phyloP scores from a whole-genome alignment of 2,113 vertebrate species.

The Neogale vison region DNA sequence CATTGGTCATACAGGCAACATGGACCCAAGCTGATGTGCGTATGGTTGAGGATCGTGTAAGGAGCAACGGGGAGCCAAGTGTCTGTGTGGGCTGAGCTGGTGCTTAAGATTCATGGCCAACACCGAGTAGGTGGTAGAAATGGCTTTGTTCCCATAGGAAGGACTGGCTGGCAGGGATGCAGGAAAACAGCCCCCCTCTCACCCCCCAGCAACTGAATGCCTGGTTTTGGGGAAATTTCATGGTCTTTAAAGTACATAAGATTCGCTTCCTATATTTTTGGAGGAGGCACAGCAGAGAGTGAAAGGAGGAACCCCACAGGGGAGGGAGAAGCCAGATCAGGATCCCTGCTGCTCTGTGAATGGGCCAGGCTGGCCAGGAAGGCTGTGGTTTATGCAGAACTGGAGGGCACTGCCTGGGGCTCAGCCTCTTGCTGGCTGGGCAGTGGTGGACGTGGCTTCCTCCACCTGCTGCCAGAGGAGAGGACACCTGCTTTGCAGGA shows the following conservation, averaged over 20 bases:
- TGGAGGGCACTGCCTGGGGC: neutral
- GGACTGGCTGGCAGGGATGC: neutral
- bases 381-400: neutral
- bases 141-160: neutral
- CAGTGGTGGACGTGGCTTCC: fast-evolving
- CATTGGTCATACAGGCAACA: neutral
- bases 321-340: too few relatives aligned
- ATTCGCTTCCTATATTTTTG: neutral
- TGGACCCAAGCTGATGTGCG: neutral
- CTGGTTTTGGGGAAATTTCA: neutral
- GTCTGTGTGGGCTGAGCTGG: neutral
- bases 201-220: neutral
- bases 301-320: neutral
- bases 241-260: neutral
- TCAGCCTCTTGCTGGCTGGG: neutral
- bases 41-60: neutral
- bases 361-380: neutral
- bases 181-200: neutral
- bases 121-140: neutral
- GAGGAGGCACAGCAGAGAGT: neutral
- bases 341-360: neutral
- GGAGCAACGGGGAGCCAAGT: neutral
- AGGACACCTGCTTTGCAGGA: neutral
- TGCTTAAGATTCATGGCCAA: neutral
- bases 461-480: fast-evolving